Conservation (phyloP, 2,113 vertebrate genomes). For the Gorilla gorilla region DNA sequence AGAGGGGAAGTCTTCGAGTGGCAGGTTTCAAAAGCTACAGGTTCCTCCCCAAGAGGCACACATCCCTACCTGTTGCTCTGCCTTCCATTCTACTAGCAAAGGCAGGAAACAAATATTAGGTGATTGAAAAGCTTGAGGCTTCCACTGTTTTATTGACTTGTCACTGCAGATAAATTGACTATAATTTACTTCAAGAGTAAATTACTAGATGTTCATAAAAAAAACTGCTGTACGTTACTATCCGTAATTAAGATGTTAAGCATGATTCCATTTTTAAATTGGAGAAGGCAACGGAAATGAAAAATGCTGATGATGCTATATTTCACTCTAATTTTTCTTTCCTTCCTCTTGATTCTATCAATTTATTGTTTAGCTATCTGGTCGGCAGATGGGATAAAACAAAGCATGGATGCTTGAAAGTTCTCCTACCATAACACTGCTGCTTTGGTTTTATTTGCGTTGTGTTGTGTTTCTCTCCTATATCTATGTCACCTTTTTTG, state of each 20-base stretch:
- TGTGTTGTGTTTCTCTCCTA: background rate
- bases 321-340: slow-evolving; percentile 57
- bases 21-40: background rate
- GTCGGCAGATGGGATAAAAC: background rate
- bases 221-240: slow-evolving; percentile 70
- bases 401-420: background rate
- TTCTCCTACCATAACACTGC: background rate
- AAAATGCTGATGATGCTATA: slow-evolving; percentile 62
- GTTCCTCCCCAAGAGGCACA: background rate
- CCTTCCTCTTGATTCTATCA: slow-evolving; percentile 13
- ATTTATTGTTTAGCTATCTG: slow-evolving; percentile 72
- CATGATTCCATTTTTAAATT: slow-evolving; percentile 81
- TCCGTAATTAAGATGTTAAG: slow-evolving; percentile 84
- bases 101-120: slow-evolving; percentile 75
- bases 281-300: slow-evolving; percentile 65
- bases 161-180: slow-evolving; percentile 81
- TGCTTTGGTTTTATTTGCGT: background rate
- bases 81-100: slow-evolving; percentile 18
- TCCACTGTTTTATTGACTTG: slow-evolving; percentile 84
- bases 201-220: slow-evolving; percentile 83
- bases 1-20: background rate
- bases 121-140: slow-evolving; percentile 75
- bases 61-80: slow-evolving; percentile 62
- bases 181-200: slow-evolving; percentile 85
- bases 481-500: background rate